phyloP scores from a whole-genome alignment of 1,140 invertebrate species.

The Heliconius hewitsoni region DNA sequence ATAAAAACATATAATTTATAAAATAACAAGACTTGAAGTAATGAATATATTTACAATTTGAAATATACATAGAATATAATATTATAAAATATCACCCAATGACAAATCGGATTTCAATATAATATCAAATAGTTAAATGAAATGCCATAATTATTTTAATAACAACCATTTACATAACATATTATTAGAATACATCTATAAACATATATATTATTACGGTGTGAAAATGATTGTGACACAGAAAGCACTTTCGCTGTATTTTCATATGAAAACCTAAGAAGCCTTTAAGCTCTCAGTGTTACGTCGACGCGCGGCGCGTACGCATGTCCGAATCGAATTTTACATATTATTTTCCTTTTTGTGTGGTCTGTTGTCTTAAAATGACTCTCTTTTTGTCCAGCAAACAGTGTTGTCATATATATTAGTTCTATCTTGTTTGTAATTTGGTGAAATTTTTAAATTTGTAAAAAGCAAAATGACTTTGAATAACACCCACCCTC shows the following conservation, averaged over 20 bases:
- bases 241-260: slow-evolving; percentile 62
- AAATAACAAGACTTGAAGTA: background rate
- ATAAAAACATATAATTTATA: background rate
- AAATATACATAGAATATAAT: too few relatives aligned
- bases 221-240: slow-evolving; percentile 45
- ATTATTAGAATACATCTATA: slow-evolving; percentile 29
- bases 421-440: background rate
- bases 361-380: slow-evolving; percentile 26
- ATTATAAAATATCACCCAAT: background rate
- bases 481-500: slow-evolving; percentile 57
- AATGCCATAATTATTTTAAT: slow-evolving; percentile 8
- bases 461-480: slow-evolving; percentile 54
- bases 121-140: background rate
- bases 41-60: background rate
- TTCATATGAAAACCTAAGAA: slow-evolving; percentile 51
- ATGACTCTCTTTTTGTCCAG: slow-evolving; percentile 46
- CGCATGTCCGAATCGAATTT: slow-evolving; percentile 41
- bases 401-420: slow-evolving; percentile 44
- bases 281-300: slow-evolving; percentile 62
- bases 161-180: slow-evolving; percentile 15
- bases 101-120: background rate
- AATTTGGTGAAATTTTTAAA: slow-evolving; percentile 3
- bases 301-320: slow-evolving; percentile 38
- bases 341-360: background rate
- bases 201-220: slow-evolving; percentile 45